phyloP scores from a whole-genome alignment of 2,797 vertebrate species.

The Tangara arthus region DNA sequence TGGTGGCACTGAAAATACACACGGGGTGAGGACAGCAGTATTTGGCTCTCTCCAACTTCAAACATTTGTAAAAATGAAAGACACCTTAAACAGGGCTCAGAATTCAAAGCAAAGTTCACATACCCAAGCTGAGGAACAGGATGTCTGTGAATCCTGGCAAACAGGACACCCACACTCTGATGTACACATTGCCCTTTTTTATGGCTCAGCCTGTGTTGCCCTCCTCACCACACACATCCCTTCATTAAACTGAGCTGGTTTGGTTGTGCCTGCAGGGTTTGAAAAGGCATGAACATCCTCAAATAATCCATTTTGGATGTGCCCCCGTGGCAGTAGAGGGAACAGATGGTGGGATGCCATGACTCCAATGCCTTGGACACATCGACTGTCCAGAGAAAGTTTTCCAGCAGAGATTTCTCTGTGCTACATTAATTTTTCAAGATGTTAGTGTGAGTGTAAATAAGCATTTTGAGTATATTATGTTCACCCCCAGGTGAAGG shows the following conservation, averaged over 20 bases:
- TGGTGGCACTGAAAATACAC: neutral
- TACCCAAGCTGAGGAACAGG: neutral
- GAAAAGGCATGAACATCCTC: neutral
- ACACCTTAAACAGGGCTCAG: neutral
- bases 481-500: neutral
- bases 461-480: conserved; percentile 22
- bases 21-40: neutral
- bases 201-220: neutral
- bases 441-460: conserved; percentile 28
- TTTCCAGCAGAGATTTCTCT: conserved; percentile 28
- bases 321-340: neutral
- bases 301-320: neutral
- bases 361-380: neutral
- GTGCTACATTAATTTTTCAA: conserved; percentile 26
- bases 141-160: neutral
- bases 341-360: neutral
- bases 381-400: neutral
- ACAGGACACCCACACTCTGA: neutral
- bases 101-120: conserved; percentile 23
- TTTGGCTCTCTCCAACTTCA: neutral
- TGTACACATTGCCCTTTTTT: neutral
- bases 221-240: neutral
- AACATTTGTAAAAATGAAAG: conserved; percentile 7
- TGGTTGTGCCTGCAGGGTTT: neutral
- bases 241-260: conserved; percentile 17